phyloP scores from a whole-genome alignment of 2,113 vertebrate genomes.

The Eptesicus fuscus region DNA sequence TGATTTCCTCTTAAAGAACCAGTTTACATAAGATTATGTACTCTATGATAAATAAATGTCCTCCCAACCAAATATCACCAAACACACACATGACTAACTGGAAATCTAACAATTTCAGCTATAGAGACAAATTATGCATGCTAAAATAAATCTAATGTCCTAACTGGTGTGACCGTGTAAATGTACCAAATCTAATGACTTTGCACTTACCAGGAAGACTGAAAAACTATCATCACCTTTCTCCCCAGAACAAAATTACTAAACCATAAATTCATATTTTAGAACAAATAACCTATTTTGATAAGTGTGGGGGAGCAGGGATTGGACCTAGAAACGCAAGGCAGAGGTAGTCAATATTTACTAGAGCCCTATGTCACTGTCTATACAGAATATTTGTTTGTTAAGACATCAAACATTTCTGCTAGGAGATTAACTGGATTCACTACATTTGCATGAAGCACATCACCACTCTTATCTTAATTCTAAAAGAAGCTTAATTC shows the following conservation, averaged over 20 bases:
- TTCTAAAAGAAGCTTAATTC: conserved; percentile 76
- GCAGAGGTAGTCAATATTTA: conserved; percentile 26
- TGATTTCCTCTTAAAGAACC: not conserved
- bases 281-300: not conserved
- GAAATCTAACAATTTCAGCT: conserved; percentile 12
- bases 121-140: not conserved
- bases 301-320: not conserved
- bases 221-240: conserved; percentile 4
- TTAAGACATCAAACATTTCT: conserved; percentile 80
- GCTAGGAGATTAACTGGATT: conserved; percentile 77
- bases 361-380: conserved; percentile 46
- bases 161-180: not conserved
- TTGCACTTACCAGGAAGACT: conserved; percentile 13
- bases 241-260: conserved; percentile 31
- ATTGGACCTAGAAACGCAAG: not conserved
- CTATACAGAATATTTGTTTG: conserved; percentile 75
- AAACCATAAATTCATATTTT: conserved; percentile 8
- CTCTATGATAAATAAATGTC: not conserved
- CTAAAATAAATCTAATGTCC: conserved; percentile 6
- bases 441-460: conserved; percentile 76
- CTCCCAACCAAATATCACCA: not conserved
- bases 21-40: conserved; percentile 5
- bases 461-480: conserved; percentile 70
- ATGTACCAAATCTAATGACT: not conserved
- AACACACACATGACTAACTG: not conserved